Percentiles rank a stretch among this genome's conserved stretches.
phyloP scores from a whole-genome alignment of 2,888 invertebrate species.

The Tineola bisselliella region DNA sequence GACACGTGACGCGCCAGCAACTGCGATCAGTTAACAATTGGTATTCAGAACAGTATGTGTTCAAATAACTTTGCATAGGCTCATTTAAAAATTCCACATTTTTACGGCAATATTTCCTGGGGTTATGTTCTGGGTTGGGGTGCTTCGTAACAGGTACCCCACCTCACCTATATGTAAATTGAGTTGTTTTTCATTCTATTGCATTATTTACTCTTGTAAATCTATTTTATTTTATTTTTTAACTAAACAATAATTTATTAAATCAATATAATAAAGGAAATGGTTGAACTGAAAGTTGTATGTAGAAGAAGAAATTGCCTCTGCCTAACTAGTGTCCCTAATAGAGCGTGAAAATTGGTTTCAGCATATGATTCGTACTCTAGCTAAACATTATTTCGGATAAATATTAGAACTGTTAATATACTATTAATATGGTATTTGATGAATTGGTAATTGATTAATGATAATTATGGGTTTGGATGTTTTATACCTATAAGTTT shows the following conservation, averaged over 20 bases:
- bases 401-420: too few relatives aligned
- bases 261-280: too few relatives aligned
- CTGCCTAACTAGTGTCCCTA: too few relatives aligned
- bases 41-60: constrained; percentile 11
- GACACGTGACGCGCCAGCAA: background rate
- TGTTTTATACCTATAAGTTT: too few relatives aligned
- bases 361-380: too few relatives aligned
- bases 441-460: too few relatives aligned
- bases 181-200: background rate
- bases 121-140: background rate
- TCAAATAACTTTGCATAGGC: constrained; percentile 14
- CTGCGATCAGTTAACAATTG: constrained; percentile 12
- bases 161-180: background rate
- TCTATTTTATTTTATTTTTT: background rate
- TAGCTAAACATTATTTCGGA: too few relatives aligned
- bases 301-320: too few relatives aligned
- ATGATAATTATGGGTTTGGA: too few relatives aligned
- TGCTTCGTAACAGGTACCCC: background rate
- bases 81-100: constrained; percentile 15
- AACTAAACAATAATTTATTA: background rate
- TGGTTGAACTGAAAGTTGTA: too few relatives aligned
- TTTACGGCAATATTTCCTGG: constrained; percentile 7
- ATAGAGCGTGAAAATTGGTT: too few relatives aligned
- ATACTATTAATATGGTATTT: too few relatives aligned
- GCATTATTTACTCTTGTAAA: background rate